phyloP scores from a whole-genome alignment of 2,797 vertebrate genomes.

The Acomys russatus region DNA sequence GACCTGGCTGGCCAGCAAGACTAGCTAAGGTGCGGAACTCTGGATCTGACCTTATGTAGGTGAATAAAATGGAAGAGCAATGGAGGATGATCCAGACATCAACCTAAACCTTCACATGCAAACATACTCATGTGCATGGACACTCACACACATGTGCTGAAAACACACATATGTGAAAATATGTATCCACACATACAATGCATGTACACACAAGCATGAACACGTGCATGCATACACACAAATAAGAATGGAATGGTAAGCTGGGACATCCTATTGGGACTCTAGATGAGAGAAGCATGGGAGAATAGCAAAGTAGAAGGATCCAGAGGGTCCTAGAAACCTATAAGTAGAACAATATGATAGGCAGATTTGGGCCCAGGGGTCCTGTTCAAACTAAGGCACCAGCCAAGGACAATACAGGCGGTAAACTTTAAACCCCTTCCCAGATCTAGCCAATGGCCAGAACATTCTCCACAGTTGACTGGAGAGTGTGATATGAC shows the following conservation, averaged over 20 bases:
- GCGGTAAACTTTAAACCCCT: no score
- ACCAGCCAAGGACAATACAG: no score
- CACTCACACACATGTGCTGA: neutral
- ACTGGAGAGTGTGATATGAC: no score
- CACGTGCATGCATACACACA: neutral
- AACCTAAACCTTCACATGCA: neutral
- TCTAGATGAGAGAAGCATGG: no score
- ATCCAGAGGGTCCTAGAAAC: no score
- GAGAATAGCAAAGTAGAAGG: no score
- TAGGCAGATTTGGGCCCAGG: no score
- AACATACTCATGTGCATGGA: neutral
- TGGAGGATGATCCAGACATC: neutral
- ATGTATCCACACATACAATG: neutral
- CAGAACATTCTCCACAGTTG: no score
- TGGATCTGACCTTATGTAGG: neutral
- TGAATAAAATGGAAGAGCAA: neutral
- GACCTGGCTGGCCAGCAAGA: neutral
- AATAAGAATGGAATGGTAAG: neutral
- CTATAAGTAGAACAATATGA: no score
- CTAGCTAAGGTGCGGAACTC: neutral
- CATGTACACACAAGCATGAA: neutral
- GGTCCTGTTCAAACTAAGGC: no score
- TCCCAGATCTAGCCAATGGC: no score
- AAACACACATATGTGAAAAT: neutral
- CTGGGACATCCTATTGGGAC: no score